Evolutionary conservation across 2,888 invertebrate species (phyloP).

Genomic region (Endomychus coccineus): DNA sequence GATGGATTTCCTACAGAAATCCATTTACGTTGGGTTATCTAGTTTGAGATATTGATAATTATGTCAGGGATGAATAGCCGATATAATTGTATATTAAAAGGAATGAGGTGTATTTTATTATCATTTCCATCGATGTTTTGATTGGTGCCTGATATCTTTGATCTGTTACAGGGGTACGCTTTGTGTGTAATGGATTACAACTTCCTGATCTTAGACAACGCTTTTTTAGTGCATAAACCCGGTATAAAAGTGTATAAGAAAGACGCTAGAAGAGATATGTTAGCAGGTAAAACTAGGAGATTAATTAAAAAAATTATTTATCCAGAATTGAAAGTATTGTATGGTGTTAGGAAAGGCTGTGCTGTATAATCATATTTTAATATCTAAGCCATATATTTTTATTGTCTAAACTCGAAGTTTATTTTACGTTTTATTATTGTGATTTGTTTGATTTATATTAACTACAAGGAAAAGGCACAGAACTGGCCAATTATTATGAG

Average conservation of each 20-base stretch:
- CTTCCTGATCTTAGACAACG: conserved; percentile 87
- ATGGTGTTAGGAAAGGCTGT: conserved; percentile 72
- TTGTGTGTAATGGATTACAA: conserved; percentile 87
- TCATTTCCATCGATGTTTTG: not conserved
- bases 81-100: too few species aligned
- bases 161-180: conserved; percentile 66
- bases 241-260: conserved; percentile 81
- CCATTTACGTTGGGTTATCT: too few species aligned
- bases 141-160: not conserved
- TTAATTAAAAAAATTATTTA: conserved; percentile 72
- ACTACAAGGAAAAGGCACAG: too few species aligned
- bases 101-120: too few species aligned
- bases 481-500: too few species aligned
- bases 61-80: too few species aligned
- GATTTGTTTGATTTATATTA: too few species aligned
- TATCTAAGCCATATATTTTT: too few species aligned
- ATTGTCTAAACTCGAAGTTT: too few species aligned
- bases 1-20: too few species aligned
- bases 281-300: conserved; percentile 69
- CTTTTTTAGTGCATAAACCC: conserved; percentile 87
- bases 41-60: too few species aligned
- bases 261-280: conserved; percentile 66
- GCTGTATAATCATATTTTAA: conserved; percentile 52
- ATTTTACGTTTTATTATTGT: too few species aligned
- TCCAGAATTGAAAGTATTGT: conserved; percentile 78